Percentiles rank a stretch among this genome's conserved stretches.
These are phyloP conservation scores for Cynoglossus semilaevis DNA, from an alignment of 2,113 vertebrate genomes.

Conservation along the genomic window DNA sequence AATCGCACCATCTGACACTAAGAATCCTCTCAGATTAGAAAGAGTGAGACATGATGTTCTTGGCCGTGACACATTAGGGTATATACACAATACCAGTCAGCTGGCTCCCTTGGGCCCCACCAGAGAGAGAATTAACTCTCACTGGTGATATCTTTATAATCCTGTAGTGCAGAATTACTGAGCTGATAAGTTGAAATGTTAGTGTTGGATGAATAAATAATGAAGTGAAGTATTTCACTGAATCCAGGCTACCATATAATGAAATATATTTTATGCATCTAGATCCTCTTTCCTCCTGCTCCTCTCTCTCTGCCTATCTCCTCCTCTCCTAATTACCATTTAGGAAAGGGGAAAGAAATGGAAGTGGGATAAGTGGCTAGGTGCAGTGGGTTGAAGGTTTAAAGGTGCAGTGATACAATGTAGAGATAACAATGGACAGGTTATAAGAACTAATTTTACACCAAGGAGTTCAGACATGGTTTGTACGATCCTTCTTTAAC, in stretches of 20 bases:
- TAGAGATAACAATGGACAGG: slow-evolving; percentile 21
- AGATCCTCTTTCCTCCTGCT: neutral
- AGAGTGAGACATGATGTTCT: slow-evolving; percentile 50
- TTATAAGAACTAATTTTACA: slow-evolving; percentile 46
- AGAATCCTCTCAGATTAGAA: slow-evolving; percentile 49
- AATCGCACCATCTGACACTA: slow-evolving; percentile 56
- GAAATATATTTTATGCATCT: slow-evolving; percentile 1
- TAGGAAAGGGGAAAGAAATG: neutral
- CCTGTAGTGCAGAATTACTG: neutral
- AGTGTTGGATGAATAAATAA: slow-evolving; percentile 2
- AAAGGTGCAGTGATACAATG: slow-evolving; percentile 11
- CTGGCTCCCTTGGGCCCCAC: slow-evolving; percentile 10
- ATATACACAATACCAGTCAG: slow-evolving; percentile 24
- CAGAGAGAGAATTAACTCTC: slow-evolving; percentile 29
- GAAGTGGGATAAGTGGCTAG: slow-evolving; percentile 9
- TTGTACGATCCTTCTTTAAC: slow-evolving; percentile 50
- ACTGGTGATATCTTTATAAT: slow-evolving; percentile 8
- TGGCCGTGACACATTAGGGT: slow-evolving; percentile 27
- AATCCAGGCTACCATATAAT: neutral
- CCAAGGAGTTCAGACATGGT: slow-evolving; percentile 19
- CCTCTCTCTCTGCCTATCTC: neutral
- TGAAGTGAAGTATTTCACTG: slow-evolving; percentile 8
- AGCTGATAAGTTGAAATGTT: neutral
- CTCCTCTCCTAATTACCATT: slow-evolving; percentile 11
- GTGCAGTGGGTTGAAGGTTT: neutral